Conservation (phyloP, 2,797 vertebrate species). For the Tamandua tetradactyla region DNA sequence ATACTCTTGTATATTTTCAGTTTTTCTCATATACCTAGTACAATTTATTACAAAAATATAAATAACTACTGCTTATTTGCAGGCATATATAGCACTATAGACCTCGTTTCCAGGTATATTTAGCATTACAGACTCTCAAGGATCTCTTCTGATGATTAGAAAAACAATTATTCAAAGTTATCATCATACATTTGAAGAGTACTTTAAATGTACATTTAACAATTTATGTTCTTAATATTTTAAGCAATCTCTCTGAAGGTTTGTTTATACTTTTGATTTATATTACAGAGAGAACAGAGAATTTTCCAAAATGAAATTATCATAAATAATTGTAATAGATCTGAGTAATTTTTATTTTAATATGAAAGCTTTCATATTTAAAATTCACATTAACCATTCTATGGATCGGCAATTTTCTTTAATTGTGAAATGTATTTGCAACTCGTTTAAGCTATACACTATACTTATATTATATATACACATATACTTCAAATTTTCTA, state of each 20-base stretch:
- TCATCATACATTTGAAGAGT: not conserved
- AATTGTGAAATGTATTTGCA: not conserved
- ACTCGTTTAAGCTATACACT: not conserved
- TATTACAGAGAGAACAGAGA: not conserved
- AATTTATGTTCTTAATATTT: constrained; percentile 29
- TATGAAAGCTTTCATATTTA: not conserved
- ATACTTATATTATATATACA: no score
- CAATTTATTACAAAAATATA: not conserved
- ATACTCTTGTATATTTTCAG: not conserved
- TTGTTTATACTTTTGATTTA: constrained; percentile 40
- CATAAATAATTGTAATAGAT: not conserved
- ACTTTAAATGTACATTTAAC: not conserved
- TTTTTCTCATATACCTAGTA: not conserved
- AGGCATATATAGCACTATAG: not conserved
- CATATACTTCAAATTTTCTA: not conserved
- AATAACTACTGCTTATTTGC: not conserved
- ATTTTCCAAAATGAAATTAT: constrained; percentile 19
- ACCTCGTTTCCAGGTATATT: not conserved
- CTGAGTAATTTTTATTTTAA: not conserved
- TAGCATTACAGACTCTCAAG: not conserved
- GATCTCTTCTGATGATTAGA: constrained; percentile 3
- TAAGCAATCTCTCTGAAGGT: not conserved
- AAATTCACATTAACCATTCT: not conserved
- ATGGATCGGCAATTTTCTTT: constrained; percentile 2
- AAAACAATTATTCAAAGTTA: constrained; percentile 7